Percentiles rank a stretch among this genome's conserved stretches.
phyloP scores from a whole-genome alignment of 2,888 invertebrate genomes.

The Lasioglossum lativentre region DNA sequence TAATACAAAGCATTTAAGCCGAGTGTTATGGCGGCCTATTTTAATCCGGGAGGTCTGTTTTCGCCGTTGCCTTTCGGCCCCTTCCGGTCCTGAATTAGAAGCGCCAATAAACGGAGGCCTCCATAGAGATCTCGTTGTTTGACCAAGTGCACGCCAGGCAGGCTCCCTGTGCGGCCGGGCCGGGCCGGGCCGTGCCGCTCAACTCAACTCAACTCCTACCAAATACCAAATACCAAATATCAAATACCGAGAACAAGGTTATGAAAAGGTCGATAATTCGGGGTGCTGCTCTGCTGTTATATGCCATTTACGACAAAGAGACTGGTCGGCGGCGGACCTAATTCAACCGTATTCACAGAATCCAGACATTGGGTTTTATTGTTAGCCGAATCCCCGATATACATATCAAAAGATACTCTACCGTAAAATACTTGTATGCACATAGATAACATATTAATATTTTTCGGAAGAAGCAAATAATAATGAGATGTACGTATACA shows the following conservation, averaged over 20 bases:
- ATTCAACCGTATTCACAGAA: conserved; percentile 7
- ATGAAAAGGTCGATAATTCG: conserved; percentile 45
- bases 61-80: conserved; percentile 78
- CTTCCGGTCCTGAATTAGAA: conserved; percentile 83
- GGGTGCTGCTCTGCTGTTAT: conserved; percentile 5
- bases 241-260: conserved; percentile 54
- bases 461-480: too few species aligned
- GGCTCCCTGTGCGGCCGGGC: conserved; percentile 43
- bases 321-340: background rate
- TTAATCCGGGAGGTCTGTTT: conserved; percentile 79
- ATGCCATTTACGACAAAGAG: background rate
- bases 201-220: conserved; percentile 28
- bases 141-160: conserved; percentile 73
- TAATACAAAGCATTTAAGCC: conserved; percentile 68
- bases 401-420: background rate
- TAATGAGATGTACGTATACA: too few species aligned
- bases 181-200: too few species aligned
- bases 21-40: conserved; percentile 66
- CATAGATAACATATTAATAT: background rate
- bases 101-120: conserved; percentile 78
- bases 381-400: background rate
- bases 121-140: conserved; percentile 73
- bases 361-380: background rate
- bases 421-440: background rate
- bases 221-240: conserved; percentile 13